Evolutionary conservation across 2,797 vertebrate genomes (phyloP), one percentile per base, ranked within the genome.

Genomic region (Propithecus deckenii): DNA sequence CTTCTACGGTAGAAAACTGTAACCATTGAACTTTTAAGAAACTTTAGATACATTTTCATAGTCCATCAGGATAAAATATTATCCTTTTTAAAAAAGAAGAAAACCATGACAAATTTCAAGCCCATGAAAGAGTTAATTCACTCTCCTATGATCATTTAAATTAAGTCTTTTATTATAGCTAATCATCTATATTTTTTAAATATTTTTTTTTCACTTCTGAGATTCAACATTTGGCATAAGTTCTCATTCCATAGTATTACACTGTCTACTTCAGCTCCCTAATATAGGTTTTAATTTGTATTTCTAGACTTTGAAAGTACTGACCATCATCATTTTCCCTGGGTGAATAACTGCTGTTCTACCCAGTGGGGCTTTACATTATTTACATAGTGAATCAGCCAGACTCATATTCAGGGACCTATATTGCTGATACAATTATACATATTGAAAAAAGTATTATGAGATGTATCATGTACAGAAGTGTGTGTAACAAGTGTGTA

Each of bases 381-480:
- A 61, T 59, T 86, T 97, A 11, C 50, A 79, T 43, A 97, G 28
- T 30, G 30, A 94, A 76, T 93, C 75, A 91, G 17, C 17, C 59
- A 76, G 22, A 67, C 89, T 85, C 9, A 12, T 61, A 81, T 65
- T 83, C n/a, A 74, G 38, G 30, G n/a, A 57, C 72, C 18, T 71
- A 6, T 57, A 35, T 71, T 92, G 55, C 50, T 67, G 76, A 91
- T 55, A 32, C 4, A 94, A 8, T 59, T 85, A 18, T 52, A 7
- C 57, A n/a, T 38, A 80, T 46, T 69, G 65, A n/a, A 85, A 80
- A 86, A 48, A 28, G n/a, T 71, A 25, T 80, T 52, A 35, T 38
- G 61, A 46, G 57, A 59, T 52, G 32, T 5, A 61, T 17, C 38
- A 12, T 6, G 1, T 32, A 67, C 17, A 85, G 43, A 83, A 63